These are phyloP conservation scores for Notoglanidium macrostoma DNA, from an alignment of 2,797 vertebrate genomes.

Conservation along the genomic window DNA sequence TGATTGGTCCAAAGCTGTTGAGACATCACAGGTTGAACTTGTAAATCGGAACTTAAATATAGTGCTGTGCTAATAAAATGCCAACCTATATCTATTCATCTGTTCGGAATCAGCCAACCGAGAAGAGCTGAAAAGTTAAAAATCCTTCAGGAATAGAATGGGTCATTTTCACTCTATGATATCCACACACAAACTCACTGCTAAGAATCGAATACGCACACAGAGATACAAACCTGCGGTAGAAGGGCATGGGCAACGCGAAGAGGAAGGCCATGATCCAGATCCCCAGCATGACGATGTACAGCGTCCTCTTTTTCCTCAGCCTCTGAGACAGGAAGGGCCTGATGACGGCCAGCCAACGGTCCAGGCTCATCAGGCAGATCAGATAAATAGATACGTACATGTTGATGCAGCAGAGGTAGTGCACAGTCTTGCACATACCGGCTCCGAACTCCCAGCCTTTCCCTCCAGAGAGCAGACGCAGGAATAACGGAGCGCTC, in stretches of 20 bases:
- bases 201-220: neutral
- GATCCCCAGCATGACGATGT: slow-evolving; percentile 69
- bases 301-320: slow-evolving; percentile 72
- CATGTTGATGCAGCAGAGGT: slow-evolving; percentile 84
- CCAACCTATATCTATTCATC: no score
- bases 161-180: neutral
- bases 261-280: slow-evolving; percentile 79
- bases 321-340: slow-evolving; percentile 82
- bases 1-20: neutral
- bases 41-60: neutral
- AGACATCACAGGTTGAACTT: neutral
- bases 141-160: no score
- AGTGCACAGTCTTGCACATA: slow-evolving; percentile 78
- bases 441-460: slow-evolving; percentile 77
- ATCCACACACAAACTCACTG: neutral
- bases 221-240: slow-evolving; percentile 65
- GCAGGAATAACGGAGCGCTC: slow-evolving; percentile 80
- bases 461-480: slow-evolving; percentile 62
- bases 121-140: neutral
- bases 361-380: slow-evolving; percentile 85
- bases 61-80: neutral
- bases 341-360: slow-evolving; percentile 79
- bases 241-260: slow-evolving; percentile 79
- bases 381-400: slow-evolving; percentile 86
- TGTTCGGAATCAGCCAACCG: neutral